Percentiles rank a stretch among this genome's conserved stretches.
Conservation (phyloP, 1,140 invertebrate species). For the Sminthurides bifidus region DNA sequence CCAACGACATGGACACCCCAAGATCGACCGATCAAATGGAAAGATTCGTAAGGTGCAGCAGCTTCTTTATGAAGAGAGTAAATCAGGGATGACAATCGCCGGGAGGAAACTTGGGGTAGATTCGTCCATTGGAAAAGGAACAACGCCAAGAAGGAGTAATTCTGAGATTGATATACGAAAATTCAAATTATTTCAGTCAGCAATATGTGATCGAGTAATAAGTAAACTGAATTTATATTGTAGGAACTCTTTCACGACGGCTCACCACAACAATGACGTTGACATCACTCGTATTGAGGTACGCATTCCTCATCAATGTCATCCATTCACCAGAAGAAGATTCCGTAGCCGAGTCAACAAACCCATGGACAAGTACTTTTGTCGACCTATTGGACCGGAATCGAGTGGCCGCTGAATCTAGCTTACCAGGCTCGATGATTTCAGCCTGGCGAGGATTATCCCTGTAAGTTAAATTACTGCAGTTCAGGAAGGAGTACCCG, state of each 20-base stretch:
- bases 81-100: conserved; percentile 10
- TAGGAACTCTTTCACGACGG: background rate
- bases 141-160: conserved; percentile 7
- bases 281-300: background rate
- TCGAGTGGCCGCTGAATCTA: background rate
- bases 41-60: background rate
- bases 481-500: background rate
- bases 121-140: conserved; percentile 17
- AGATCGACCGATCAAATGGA: conserved; percentile 17
- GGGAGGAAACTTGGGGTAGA: conserved; percentile 6
- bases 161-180: background rate
- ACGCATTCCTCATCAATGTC: conserved; percentile 8
- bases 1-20: conserved; percentile 21
- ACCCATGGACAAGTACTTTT: conserved; percentile 22
- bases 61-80: conserved; percentile 6
- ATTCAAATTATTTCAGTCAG: too few relatives aligned
- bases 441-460: background rate
- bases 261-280: conserved; percentile 18
- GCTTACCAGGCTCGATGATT: background rate
- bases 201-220: too few relatives aligned
- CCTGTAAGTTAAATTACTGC: background rate
- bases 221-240: too few relatives aligned
- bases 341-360: conserved; percentile 8
- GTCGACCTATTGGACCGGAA: conserved; percentile 2
- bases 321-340: conserved; percentile 17